These are phyloP conservation scores for Listronotus bonariensis DNA, from an alignment of 1,140 invertebrate genomes.

Conservation along the genomic window DNA sequence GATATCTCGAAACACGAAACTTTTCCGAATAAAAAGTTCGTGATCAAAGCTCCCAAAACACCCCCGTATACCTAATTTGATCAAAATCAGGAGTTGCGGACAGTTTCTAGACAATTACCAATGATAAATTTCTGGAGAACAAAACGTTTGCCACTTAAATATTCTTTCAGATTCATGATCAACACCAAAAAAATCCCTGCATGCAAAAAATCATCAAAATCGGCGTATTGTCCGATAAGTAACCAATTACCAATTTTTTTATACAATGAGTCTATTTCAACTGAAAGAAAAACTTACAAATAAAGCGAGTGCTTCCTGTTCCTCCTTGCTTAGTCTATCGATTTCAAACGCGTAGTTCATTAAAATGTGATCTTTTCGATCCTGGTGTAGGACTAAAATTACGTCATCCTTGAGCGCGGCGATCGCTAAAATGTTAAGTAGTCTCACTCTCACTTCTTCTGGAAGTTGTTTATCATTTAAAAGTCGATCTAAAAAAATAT, in stretches of 20 bases:
- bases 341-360: constrained; percentile 89
- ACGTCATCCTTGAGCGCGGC: constrained; percentile 88
- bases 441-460: constrained; percentile 63
- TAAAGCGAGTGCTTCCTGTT: constrained; percentile 78
- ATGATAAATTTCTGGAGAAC: too few species aligned
- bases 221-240: too few species aligned
- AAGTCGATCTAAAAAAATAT: constrained; percentile 62
- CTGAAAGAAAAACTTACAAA: constrained; percentile 69
- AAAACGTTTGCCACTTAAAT: too few species aligned
- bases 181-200: too few species aligned
- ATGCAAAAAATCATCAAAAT: too few species aligned
- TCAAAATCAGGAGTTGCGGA: too few species aligned
- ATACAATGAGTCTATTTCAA: neutral
- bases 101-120: too few species aligned
- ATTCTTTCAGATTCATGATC: too few species aligned
- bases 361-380: constrained; percentile 83
- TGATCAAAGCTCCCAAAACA: too few species aligned
- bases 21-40: too few species aligned
- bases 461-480: constrained; percentile 67
- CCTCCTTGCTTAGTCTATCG: constrained; percentile 74
- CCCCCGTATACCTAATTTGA: too few species aligned
- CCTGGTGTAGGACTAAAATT: constrained; percentile 87
- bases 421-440: constrained; percentile 71
- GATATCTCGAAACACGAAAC: too few species aligned
- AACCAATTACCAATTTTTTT: neutral